Evolutionary conservation across 1,140 invertebrate species (phyloP).

Genomic region (Dolichoris vasculosae): DNA sequence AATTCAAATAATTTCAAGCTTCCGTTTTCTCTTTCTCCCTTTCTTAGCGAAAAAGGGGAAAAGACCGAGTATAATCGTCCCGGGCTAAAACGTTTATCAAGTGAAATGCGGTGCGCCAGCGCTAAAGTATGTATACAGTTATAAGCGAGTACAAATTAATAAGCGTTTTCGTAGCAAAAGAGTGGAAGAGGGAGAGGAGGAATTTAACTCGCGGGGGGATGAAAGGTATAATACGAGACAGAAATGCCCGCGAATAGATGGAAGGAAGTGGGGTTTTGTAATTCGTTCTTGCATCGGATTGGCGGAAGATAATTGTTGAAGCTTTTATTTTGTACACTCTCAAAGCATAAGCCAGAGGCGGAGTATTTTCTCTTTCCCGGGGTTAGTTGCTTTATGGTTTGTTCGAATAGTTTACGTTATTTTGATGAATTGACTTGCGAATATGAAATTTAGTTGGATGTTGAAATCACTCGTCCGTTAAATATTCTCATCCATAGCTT

Average conservation of each 20-base stretch:
- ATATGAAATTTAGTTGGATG: background rate
- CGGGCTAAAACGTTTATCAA: conserved; percentile 25
- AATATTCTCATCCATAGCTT: background rate
- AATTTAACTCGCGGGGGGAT: background rate
- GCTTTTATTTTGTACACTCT: background rate
- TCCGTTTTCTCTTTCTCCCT: background rate
- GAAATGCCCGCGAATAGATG: too few relatives aligned
- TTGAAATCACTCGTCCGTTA: background rate
- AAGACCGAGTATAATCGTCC: background rate
- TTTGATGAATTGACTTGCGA: conserved; percentile 9
- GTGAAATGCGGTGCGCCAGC: background rate
- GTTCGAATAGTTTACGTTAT: background rate
- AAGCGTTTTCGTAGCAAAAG: background rate
- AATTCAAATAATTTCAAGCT: conserved; percentile 25
- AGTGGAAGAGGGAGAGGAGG: background rate
- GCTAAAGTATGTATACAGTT: background rate
- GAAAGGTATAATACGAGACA: background rate
- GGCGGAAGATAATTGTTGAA: conserved; percentile 20
- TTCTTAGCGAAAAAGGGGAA: background rate
- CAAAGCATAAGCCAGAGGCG: background rate
- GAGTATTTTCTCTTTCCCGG: background rate
- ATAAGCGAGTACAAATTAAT: background rate
- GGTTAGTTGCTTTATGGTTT: background rate
- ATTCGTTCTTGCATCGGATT: background rate
- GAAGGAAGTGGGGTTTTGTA: background rate